Evolutionary conservation across 1,140 invertebrate genomes (phyloP).

Genomic region (Diabrotica undecimpunctata): DNA sequence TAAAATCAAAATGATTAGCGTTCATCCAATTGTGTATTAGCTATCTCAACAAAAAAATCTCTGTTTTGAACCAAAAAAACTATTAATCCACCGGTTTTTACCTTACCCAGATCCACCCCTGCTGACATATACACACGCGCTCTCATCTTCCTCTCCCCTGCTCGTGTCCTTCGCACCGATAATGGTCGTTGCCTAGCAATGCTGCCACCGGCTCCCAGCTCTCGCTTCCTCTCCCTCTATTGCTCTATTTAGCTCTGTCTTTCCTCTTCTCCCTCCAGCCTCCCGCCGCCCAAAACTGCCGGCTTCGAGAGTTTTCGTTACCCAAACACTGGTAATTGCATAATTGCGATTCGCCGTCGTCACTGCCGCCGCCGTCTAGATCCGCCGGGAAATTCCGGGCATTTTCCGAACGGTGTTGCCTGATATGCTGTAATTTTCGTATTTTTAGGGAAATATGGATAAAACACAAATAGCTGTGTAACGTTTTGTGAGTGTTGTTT

Average conservation of each 20-base stretch:
- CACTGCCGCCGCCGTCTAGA: conserved; percentile 14
- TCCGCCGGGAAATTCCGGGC: conserved; percentile 16
- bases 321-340: conserved; percentile 29
- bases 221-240: conserved; percentile 12
- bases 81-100: too few species aligned
- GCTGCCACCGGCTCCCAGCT: conserved; percentile 20
- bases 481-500: too few species aligned
- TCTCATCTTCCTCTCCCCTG: conserved; percentile 15
- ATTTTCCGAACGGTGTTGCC: not conserved
- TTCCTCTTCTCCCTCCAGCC: not conserved
- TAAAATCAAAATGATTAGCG: too few species aligned
- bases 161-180: conserved; percentile 12
- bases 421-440: not conserved
- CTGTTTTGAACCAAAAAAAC: too few species aligned
- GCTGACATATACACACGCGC: conserved; percentile 15
- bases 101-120: not conserved
- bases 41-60: too few species aligned
- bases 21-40: too few species aligned
- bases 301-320: conserved; percentile 26
- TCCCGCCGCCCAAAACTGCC: not conserved
- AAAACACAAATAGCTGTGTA: too few species aligned
- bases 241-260: not conserved
- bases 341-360: conserved; percentile 23
- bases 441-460: too few species aligned
- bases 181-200: conserved; percentile 17